phyloP scores from a whole-genome alignment of 2,113 vertebrate species.

The Bagarius yarrelli region DNA sequence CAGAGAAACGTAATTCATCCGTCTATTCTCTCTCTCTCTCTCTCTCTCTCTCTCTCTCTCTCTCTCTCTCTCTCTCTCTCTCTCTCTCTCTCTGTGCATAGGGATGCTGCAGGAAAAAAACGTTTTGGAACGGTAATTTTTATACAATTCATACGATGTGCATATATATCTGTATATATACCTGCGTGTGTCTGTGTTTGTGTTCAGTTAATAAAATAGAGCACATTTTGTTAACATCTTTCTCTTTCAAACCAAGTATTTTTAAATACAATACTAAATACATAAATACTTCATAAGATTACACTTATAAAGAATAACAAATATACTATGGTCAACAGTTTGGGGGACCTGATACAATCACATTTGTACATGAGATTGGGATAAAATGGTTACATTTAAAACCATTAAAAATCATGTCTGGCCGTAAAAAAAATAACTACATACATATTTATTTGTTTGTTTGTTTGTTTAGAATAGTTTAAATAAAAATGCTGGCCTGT shows the following conservation, averaged over 20 bases:
- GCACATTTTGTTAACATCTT: background rate
- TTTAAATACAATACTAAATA: background rate
- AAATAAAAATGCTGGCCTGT: too few relatives aligned
- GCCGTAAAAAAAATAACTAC: too few relatives aligned
- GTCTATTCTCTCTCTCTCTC: constrained; percentile 23
- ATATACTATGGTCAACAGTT: background rate
- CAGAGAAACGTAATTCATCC: constrained; percentile 19
- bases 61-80: constrained; percentile 32
- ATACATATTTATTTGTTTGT: too few relatives aligned
- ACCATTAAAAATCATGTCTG: too few relatives aligned
- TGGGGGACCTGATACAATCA: background rate
- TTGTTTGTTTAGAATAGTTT: too few relatives aligned
- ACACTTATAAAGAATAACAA: background rate
- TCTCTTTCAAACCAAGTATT: background rate
- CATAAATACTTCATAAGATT: background rate
- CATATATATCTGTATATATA: background rate
- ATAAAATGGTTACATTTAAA: too few relatives aligned
- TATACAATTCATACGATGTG: background rate
- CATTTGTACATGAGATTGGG: too few relatives aligned
- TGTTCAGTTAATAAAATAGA: too few relatives aligned
- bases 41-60: constrained; percentile 36
- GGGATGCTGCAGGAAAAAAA: background rate
- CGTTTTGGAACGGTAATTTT: background rate
- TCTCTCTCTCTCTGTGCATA: background rate
- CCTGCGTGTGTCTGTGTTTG: too few relatives aligned